These are phyloP conservation scores for Yponomeuta sedellus DNA, from an alignment of 2,888 invertebrate genomes.

Conservation along the genomic window DNA sequence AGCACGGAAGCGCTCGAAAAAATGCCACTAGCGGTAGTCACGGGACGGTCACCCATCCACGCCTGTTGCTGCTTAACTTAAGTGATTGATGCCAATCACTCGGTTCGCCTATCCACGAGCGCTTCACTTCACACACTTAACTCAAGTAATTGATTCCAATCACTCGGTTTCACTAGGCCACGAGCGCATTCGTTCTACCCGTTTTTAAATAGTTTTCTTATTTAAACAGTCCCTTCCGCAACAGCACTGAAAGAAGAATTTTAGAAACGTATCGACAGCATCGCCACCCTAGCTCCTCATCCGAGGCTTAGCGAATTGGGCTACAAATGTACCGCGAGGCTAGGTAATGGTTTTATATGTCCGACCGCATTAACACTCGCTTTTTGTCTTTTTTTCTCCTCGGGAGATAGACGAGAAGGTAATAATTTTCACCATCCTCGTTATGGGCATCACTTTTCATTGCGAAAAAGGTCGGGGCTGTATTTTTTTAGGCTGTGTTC, in stretches of 20 bases:
- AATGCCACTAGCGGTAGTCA: no score
- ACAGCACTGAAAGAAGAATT: not conserved
- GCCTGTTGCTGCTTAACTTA: no score
- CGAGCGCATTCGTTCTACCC: no score
- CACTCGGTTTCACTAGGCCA: no score
- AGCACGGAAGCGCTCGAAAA: no score
- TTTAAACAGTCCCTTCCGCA: no score
- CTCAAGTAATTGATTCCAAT: no score
- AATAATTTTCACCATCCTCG: not conserved
- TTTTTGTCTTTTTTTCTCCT: not conserved
- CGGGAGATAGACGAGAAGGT: not conserved
- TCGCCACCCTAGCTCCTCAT: not conserved
- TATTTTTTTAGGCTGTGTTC: not conserved
- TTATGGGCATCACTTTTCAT: not conserved
- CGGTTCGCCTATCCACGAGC: no score
- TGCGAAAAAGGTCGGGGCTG: not conserved
- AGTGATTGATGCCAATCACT: no score
- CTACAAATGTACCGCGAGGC: not conserved
- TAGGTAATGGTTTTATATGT: constrained; percentile 8
- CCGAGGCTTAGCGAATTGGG: not conserved
- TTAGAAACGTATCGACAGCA: not conserved
- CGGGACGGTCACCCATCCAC: no score
- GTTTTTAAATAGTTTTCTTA: no score
- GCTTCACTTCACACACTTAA: no score
- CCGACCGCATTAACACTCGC: not conserved